Base-by-base conservation (phyloP, 2,113 vertebrate species). In the Phalacrocorax pelagicus region DNA sequence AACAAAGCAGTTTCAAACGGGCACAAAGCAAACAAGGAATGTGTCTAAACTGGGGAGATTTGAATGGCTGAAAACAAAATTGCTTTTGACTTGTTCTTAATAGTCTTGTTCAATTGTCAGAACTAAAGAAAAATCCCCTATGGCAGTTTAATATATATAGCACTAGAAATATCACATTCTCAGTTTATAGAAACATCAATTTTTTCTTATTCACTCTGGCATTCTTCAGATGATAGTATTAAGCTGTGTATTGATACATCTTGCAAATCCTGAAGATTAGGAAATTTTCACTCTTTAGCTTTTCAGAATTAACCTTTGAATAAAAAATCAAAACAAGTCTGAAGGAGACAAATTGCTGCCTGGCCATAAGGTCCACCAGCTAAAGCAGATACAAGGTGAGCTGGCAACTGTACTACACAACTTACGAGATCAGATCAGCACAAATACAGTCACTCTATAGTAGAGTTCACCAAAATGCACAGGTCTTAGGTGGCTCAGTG, bases 21-120 rank as follows among this genome's bases (percentile, higher is more conserved):
- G 65, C 91, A 90, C 29, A 91, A 90, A 93, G 51, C 57, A 92
- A 97, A 96, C 49, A 88, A 81, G 74, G 32, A 92, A 84, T 62
- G 30, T 72, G 66, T 70, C 86, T 92, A 88, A 74, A 85, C 46
- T 40, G 22, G 46, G 52, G 22, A 88, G 59, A 34, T 81, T 83
- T 86, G 81, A 96, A 88, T 10, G 21, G 46, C 83, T 94, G 74
- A 85, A 83, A 95, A 91, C 42, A 44, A 96, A 93, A 96, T 75
- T 69, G 44, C 44, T 94, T 85, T 62, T 80, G 69, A 80, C 59
- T 85, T 92, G 32, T 16, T 80, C 59, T 85, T 95, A 94, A 86
- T 86, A 86, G 49, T 46, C 55, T 88, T 82, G 42, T 86, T 81
- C 81, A 77, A 55, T 75, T 73, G 24, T 81, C 47, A 91, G 78